These are phyloP conservation scores for Lasioglossum zephyrum DNA, from an alignment of 2,888 invertebrate species.

Conservation along the genomic window DNA sequence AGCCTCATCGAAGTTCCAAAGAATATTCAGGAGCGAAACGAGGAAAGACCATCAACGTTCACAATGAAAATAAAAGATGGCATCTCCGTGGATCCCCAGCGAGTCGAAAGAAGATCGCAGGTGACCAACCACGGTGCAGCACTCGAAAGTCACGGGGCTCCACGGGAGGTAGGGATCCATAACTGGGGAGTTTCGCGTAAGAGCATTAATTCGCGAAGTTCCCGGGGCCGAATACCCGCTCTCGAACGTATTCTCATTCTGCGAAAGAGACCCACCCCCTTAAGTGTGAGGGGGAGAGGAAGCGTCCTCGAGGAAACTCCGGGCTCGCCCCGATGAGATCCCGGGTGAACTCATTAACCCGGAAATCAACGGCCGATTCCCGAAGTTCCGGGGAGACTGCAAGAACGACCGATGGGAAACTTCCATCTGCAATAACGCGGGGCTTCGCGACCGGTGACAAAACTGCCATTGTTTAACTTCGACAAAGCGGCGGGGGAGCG, in stretches of 20 bases:
- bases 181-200: slow-evolving; percentile 41
- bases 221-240: slow-evolving; percentile 14
- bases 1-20: background rate
- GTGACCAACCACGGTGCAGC: slow-evolving; percentile 4
- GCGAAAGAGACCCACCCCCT: slow-evolving; percentile 2
- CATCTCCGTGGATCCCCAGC: background rate
- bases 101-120: background rate
- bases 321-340: slow-evolving; percentile 30
- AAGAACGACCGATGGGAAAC: slow-evolving; percentile 66
- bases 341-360: slow-evolving; percentile 60
- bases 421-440: slow-evolving; percentile 71
- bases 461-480: slow-evolving; percentile 74
- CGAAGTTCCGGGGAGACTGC: slow-evolving; percentile 45
- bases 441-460: slow-evolving; percentile 62
- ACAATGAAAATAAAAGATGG: background rate
- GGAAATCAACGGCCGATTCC: slow-evolving; percentile 71
- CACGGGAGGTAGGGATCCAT: background rate
- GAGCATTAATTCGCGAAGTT: slow-evolving; percentile 63
- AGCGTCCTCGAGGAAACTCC: slow-evolving; percentile 24
- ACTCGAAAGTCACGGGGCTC: slow-evolving; percentile 25
- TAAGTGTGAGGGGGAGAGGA: background rate
- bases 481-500: slow-evolving; percentile 59
- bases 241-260: slow-evolving; percentile 54
- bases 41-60: background rate
- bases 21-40: background rate